phyloP scores from a whole-genome alignment of 2,888 invertebrate genomes.

The Pycnomerus fuliginosus region DNA sequence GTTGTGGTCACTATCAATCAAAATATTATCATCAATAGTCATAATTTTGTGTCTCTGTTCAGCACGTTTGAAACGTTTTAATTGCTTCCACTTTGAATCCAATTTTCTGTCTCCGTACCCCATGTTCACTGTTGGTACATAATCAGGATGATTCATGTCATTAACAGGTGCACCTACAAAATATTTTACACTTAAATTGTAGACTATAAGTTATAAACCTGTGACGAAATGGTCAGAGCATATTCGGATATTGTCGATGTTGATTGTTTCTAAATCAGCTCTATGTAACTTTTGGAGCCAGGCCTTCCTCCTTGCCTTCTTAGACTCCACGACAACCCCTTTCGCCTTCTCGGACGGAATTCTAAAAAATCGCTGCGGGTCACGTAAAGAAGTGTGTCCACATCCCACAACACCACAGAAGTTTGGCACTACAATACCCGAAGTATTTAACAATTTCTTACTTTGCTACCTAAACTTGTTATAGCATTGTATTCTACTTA shows the following conservation, averaged over 20 bases:
- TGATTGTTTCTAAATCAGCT: not conserved
- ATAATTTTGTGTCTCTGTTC: too few relatives aligned
- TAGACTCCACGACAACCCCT: not conserved
- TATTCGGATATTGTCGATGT: conserved; percentile 1
- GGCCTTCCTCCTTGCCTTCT: not conserved
- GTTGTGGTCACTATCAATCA: too few relatives aligned
- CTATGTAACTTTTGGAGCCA: not conserved
- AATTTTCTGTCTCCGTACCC: not conserved
- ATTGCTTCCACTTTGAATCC: not conserved
- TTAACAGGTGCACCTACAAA: not conserved
- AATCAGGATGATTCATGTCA: not conserved
- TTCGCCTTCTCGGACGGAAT: conserved; percentile 1
- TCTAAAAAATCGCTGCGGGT: not conserved
- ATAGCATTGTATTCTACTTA: too few relatives aligned
- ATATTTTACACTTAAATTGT: not conserved
- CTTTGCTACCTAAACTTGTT: too few relatives aligned
- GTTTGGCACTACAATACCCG: too few relatives aligned
- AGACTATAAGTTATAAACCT: not conserved
- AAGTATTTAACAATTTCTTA: too few relatives aligned
- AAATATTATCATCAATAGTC: too few relatives aligned
- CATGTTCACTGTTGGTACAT: conserved; percentile 1
- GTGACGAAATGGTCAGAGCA: not conserved
- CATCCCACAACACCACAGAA: too few relatives aligned
- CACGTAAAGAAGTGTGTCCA: not conserved
- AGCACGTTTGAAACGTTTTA: too few relatives aligned